Evolutionary conservation across 2,113 vertebrate species (phyloP).

Genomic region (Origma solitaria): DNA sequence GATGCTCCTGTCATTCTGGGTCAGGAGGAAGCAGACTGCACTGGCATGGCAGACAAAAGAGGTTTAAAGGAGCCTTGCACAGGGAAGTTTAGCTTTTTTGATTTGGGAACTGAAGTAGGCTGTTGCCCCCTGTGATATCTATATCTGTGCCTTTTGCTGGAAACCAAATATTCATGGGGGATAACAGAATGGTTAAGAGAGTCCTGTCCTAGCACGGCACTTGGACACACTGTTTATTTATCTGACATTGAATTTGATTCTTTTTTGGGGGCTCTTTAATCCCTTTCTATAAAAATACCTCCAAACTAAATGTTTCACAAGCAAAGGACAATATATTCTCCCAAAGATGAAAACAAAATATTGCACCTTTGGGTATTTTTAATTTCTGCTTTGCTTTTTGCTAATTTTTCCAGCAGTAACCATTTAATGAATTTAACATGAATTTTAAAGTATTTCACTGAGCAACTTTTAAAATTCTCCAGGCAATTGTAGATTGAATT

Average conservation of each 20-base stretch:
- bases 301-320: neutral
- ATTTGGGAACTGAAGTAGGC: neutral
- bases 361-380: rapidly evolving
- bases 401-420: neutral
- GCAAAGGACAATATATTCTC: neutral
- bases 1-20: neutral
- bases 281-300: neutral
- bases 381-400: neutral
- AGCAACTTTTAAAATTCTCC: neutral
- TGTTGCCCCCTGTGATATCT: neutral
- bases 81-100: neutral
- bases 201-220: neutral
- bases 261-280: rapidly evolving
- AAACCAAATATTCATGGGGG: neutral
- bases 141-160: neutral
- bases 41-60: neutral
- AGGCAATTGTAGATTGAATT: neutral
- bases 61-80: neutral
- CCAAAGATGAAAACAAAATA: neutral
- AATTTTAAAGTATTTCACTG: neutral
- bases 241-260: neutral
- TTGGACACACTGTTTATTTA: neutral
- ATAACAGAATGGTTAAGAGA: neutral
- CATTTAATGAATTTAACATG: neutral
- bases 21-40: neutral